Percentiles rank a stretch among this genome's conserved stretches.
Evolutionary conservation across 2,888 invertebrate species (phyloP).

Genomic region (Nymphalis c-album): DNA sequence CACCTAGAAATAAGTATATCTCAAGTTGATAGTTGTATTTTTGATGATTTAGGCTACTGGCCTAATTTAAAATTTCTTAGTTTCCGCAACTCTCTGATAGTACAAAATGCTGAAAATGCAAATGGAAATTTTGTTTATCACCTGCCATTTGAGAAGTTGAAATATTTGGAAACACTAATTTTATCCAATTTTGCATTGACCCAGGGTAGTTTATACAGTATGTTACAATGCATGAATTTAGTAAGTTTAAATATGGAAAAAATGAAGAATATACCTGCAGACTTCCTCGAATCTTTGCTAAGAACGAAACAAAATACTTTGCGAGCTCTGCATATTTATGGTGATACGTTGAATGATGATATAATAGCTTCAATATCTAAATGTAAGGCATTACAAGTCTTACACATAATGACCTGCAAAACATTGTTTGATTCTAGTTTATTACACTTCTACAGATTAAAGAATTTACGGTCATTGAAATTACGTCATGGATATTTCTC

Average conservation of each 20-base stretch:
- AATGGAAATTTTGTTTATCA: constrained; percentile 77
- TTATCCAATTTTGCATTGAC: constrained; percentile 78
- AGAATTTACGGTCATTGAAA: constrained; percentile 74
- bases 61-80: constrained; percentile 77
- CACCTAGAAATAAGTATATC: constrained; percentile 81
- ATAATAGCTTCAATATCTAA: constrained; percentile 71
- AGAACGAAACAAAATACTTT: constrained; percentile 67
- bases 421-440: constrained; percentile 78
- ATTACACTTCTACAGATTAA: constrained; percentile 68
- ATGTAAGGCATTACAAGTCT: constrained; percentile 67
- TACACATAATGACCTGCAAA: constrained; percentile 79
- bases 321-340: constrained; percentile 74
- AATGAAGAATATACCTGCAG: constrained; percentile 79
- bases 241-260: constrained; percentile 79
- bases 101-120: constrained; percentile 69
- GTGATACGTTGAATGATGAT: constrained; percentile 77
- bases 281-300: constrained; percentile 73
- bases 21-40: constrained; percentile 78
- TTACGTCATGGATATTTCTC: constrained; percentile 79
- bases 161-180: constrained; percentile 69
- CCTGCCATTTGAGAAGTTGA: constrained; percentile 75
- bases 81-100: constrained; percentile 77
- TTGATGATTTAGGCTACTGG: constrained; percentile 76
- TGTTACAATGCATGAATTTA: constrained; percentile 74
- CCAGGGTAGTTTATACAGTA: constrained; percentile 71